Percentiles rank a stretch among this genome's conserved stretches.
Evolutionary conservation across 2,888 invertebrate species (phyloP).

Genomic region (Ophioninae sp.): DNA sequence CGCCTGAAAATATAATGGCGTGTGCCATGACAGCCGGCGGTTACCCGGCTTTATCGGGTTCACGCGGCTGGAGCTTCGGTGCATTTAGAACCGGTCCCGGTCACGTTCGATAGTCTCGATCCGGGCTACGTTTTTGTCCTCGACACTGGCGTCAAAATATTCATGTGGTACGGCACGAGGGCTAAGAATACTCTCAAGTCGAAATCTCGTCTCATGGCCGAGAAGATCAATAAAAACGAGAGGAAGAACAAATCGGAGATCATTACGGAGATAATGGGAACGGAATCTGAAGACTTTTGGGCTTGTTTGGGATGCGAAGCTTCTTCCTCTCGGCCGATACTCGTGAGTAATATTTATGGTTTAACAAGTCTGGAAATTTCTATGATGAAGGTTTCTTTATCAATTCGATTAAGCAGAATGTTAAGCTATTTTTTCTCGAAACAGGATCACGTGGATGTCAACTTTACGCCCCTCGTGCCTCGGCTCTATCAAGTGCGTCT

Average conservation of each 20-base stretch:
- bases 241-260: conserved; percentile 97
- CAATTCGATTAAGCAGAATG: too few species aligned
- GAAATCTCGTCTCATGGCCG: conserved; percentile 94
- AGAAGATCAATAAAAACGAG: conserved; percentile 99
- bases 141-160: conserved; percentile 92
- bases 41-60: conserved; percentile 92
- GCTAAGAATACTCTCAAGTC: conserved; percentile 95
- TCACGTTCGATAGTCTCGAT: conserved; percentile 89
- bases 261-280: conserved; percentile 90
- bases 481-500: conserved; percentile 96
- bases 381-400: background rate
- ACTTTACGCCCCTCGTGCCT: conserved; percentile 86
- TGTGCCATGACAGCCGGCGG: conserved; percentile 85
- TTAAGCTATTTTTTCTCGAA: conserved; percentile 51
- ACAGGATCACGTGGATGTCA: conserved; percentile 88
- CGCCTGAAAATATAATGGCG: background rate
- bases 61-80: conserved; percentile 93
- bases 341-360: conserved; percentile 74
- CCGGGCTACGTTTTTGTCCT: conserved; percentile 95
- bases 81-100: conserved; percentile 93
- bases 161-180: conserved; percentile 94
- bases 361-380: background rate
- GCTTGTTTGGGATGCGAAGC: conserved; percentile 84
- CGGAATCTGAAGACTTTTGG: conserved; percentile 94
- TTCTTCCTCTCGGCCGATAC: conserved; percentile 79